Percentiles rank a stretch among this genome's conserved stretches.
Evolutionary conservation across 35 echinoderm and acorn worm genomes (phyloP).

Genomic region (Holothuria glaberrima): DNA sequence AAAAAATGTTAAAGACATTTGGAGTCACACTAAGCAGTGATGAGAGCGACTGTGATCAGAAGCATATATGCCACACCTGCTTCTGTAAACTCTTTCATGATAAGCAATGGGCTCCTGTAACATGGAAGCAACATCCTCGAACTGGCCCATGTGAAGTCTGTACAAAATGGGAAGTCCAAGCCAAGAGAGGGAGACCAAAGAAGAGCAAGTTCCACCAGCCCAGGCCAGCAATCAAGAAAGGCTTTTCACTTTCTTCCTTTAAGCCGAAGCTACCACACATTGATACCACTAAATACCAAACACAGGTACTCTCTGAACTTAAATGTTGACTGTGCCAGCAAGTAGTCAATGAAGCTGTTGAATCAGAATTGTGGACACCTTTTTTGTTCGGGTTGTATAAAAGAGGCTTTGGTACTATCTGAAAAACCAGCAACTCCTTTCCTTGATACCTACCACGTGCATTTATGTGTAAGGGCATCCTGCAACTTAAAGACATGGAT

Average conservation of each 20-base stretch:
- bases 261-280: background rate
- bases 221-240: background rate
- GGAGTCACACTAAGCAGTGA: background rate
- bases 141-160: conserved; percentile 12
- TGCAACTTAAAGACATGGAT: background rate
- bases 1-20: conserved; percentile 2
- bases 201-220: background rate
- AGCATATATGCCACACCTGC: conserved; percentile 17
- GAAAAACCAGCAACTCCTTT: background rate
- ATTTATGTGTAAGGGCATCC: background rate
- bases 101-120: background rate
- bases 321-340: background rate
- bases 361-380: background rate
- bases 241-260: background rate
- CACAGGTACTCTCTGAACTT: background rate
- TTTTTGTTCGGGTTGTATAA: background rate
- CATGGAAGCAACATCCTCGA: background rate
- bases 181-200: conserved; percentile 12
- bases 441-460: background rate
- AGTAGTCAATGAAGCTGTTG: background rate
- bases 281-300: background rate
- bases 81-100: conserved; percentile 27
- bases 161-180: background rate
- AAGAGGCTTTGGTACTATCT: background rate
- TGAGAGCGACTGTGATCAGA: background rate